Base-by-base conservation (phyloP, 2,113 vertebrate species). In the Ciconia maguari region DNA sequence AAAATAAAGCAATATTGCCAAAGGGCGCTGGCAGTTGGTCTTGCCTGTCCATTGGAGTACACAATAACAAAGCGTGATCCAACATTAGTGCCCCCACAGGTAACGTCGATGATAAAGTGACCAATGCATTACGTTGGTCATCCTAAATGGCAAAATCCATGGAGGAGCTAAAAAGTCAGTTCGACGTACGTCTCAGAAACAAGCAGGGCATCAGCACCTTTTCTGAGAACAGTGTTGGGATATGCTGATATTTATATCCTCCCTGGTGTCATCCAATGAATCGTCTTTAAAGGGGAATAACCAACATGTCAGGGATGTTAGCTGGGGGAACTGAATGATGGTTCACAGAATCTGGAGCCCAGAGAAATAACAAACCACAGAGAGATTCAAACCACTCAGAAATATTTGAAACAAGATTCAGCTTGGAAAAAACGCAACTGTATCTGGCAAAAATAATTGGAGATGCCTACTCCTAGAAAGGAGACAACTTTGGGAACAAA, bases 181-280 rank as follows among this genome's bases (percentile, higher is more conserved):
- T 77, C 83, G 85, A 92, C 83, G 62, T 72, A 58, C 0, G 0
- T 83, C 57, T 85, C 66, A 54, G 94, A 80, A 77, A 87, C 41
- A 87, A 91, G 62, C 68, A 92, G 64, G 17, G 49, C 41, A 80
- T 81, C 82, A 71, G 52, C 32, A 29, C 30, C 69, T 85, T 89
- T 92, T 78, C 83, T 81, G 82, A 94, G 90, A 83, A 29, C 27
- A 36, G 27, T 46, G 38, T 32, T 60, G 65, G 87, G 34, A 48
- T 87, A 71, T 72, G 90, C 68, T 93, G 79, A 20, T 85, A 90
- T 93, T 86, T 92, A 86, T 96, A 93, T 81, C 82, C 60, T 90
- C 62, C 54, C 66, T 46, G 20, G 64, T 89, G 81, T 76, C 77
- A 52, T 30, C 60, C 62, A 44, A 62, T 89, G 92, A 90, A 93